Base-by-base conservation (phyloP, 2,888 invertebrate species). In the Malachius bipustulatus region DNA sequence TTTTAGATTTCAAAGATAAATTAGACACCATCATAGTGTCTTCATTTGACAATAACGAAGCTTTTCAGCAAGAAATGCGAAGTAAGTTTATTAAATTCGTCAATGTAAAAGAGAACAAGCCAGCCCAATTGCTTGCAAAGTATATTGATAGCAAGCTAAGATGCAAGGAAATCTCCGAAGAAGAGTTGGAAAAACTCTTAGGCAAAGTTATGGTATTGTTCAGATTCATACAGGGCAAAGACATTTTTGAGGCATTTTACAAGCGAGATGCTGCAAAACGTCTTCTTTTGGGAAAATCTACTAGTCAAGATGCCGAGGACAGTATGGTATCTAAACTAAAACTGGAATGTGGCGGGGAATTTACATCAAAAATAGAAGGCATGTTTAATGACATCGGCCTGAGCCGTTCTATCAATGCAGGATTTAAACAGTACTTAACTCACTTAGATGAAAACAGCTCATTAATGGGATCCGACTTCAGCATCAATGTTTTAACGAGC, bases 321-420 rank as follows among this genome's bases (percentile, higher is more conserved):
- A 89, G 90, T 10, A 97, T 98, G 94, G 67, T 98, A 14, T 87
- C 89, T 11, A 98, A 97, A 63, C 67, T 98, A 46, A 96, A 96
- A 57, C 89, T 91, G 59, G 97, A 98, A 67, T 98, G 98, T 58
- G 98, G 98, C 1, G 89, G 90, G 24, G 91, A 87, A 2, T 98
- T 97, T 62, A 98, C 97, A 0, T 87, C 89, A 43, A 97, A 97
- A 62, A 68, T 98, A 9, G 97, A 98, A 62, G 96, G 96, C 47
- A 98, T 98, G 97, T 97, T 98, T 60, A 94, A 94, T 57, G 98
- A 98, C 53, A 96, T 98, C 83, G 94, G 96, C 58, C 67, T 96
- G 24, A 94, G 94, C 39, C 85, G 88, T 61, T 93, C 93, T 56
- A 83, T 97, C 44, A 93, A 89, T 64, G 75, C 81, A 44, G 82